phyloP scores from a whole-genome alignment of 53 echinoderm and acorn worm genomes.

The Actinopyga echinites region DNA sequence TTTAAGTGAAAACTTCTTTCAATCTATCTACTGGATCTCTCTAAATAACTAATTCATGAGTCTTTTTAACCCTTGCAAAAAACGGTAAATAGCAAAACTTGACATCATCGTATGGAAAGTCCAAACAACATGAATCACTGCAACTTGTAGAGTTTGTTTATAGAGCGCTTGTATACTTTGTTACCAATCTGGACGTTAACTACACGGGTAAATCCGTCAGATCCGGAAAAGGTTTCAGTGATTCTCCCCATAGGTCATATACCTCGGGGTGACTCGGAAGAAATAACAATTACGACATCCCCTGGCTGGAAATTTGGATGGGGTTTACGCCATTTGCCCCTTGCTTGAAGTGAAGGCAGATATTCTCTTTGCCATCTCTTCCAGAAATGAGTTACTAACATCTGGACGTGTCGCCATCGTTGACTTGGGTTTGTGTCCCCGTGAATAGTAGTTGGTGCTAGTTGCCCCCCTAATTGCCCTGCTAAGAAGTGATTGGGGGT shows the following conservation, averaged over 20 bases:
- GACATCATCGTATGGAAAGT: too few species aligned
- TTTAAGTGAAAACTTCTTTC: too few species aligned
- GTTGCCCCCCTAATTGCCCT: neutral
- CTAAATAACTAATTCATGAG: too few species aligned
- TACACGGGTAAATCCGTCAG: neutral
- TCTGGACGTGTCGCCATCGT: neutral
- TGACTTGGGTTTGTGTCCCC: neutral
- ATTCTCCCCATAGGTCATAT: neutral
- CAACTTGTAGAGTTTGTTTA: neutral
- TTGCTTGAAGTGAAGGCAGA: neutral
- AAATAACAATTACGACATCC: neutral
- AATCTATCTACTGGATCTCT: too few species aligned
- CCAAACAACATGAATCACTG: too few species aligned
- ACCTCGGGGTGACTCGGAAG: neutral
- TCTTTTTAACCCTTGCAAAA: too few species aligned
- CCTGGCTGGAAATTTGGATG: neutral
- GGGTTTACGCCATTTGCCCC: neutral
- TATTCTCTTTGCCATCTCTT: neutral
- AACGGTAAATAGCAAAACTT: too few species aligned
- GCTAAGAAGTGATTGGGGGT: slow-evolving; percentile 10
- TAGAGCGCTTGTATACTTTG: neutral
- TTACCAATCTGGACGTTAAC: neutral
- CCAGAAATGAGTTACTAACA: neutral
- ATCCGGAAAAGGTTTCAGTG: neutral
- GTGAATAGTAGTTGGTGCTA: neutral